phyloP scores from a whole-genome alignment of 2,888 invertebrate genomes.

The Cerastis rubricosa region DNA sequence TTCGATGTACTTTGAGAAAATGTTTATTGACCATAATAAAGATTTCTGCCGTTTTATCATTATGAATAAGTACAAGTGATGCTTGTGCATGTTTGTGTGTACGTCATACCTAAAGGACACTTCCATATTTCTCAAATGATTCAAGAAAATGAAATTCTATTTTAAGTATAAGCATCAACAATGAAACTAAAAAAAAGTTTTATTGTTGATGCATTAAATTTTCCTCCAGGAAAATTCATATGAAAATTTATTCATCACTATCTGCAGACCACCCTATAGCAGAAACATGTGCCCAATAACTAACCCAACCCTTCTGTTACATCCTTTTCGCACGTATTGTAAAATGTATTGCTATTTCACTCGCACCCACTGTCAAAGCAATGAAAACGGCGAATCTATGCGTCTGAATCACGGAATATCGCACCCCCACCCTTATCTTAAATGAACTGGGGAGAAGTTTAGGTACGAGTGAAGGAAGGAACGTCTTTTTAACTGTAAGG shows the following conservation, averaged over 20 bases:
- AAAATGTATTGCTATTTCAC: conserved; percentile 72
- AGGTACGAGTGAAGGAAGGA: conserved; percentile 72
- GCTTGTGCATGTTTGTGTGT: background rate
- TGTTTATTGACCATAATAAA: background rate
- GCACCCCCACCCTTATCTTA: conserved; percentile 86
- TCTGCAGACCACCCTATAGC: conserved; percentile 75
- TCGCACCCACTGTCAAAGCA: conserved; percentile 85
- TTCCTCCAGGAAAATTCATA: conserved; percentile 59
- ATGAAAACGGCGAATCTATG: conserved; percentile 89
- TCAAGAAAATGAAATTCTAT: background rate
- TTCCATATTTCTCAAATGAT: background rate
- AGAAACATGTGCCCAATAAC: conserved; percentile 84
- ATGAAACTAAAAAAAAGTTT: background rate
- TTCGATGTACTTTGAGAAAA: background rate
- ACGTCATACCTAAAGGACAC: no score
- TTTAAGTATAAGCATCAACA: background rate
- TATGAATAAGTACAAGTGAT: background rate
- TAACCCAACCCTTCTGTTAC: conserved; percentile 83
- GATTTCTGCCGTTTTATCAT: background rate
- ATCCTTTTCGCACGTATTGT: conserved; percentile 77
- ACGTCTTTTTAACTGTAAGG: conserved; percentile 69
- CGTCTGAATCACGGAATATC: conserved; percentile 86
- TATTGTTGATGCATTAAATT: conserved; percentile 46
- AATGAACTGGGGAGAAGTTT: conserved; percentile 87
- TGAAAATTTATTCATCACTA: conserved; percentile 79